phyloP scores from a whole-genome alignment of 2,797 vertebrate genomes.

The Pelodytes ibericus region DNA sequence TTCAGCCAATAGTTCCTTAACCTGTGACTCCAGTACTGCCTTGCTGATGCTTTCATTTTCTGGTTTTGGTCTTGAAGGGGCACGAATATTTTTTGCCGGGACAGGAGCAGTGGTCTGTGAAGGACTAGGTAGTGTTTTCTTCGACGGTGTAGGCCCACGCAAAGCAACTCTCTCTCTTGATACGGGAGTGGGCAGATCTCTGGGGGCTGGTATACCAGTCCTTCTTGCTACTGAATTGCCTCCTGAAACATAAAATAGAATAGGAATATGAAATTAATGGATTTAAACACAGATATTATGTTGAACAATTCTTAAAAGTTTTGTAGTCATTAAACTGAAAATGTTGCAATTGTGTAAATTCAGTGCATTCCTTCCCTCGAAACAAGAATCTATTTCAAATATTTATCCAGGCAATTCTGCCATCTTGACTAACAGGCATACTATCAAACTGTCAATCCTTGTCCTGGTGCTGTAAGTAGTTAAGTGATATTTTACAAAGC shows the following conservation, averaged over 20 bases:
- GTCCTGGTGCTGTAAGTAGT: too few species aligned
- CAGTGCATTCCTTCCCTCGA: too few species aligned
- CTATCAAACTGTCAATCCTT: too few species aligned
- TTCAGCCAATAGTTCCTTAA: conserved; percentile 91
- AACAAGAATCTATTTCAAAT: too few species aligned
- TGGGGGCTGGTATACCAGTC: conserved; percentile 90
- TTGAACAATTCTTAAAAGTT: not conserved
- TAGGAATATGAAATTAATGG: conserved; percentile 53
- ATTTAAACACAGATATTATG: conserved; percentile 9
- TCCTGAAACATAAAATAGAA: conserved; percentile 68
- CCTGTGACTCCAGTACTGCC: conserved; percentile 84
- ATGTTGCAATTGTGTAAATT: too few species aligned
- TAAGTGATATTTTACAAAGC: too few species aligned
- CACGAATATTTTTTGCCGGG: conserved; percentile 82
- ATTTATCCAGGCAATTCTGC: too few species aligned
- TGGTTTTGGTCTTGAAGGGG: conserved; percentile 74
- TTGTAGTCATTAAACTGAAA: not conserved
- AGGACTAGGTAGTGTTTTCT: conserved; percentile 85
- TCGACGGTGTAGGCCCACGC: conserved; percentile 74
- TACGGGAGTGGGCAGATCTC: conserved; percentile 79
- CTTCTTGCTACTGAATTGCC: conserved; percentile 76
- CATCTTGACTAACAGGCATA: too few species aligned
- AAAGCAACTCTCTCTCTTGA: conserved; percentile 82
- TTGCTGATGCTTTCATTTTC: conserved; percentile 81
- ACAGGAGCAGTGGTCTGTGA: conserved; percentile 85